Percentiles rank a stretch among this genome's conserved stretches.
phyloP scores from a whole-genome alignment of 2,888 invertebrate species.

The Lacanobia wlatinum region DNA sequence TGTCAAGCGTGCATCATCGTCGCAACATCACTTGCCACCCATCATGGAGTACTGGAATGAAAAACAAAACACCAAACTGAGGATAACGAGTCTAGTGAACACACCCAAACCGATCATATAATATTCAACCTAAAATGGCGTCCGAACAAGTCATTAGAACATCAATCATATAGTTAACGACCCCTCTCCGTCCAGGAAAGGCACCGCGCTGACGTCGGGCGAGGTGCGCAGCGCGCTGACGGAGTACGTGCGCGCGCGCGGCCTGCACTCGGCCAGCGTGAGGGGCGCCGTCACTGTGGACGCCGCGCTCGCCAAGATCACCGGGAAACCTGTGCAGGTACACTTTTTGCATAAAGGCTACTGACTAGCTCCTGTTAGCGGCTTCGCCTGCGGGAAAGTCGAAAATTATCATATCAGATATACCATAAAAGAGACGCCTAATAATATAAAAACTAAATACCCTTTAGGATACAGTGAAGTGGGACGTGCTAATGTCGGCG shows the following conservation, averaged over 20 bases:
- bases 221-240: constrained; percentile 93
- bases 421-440: too few species aligned
- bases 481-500: constrained; percentile 93
- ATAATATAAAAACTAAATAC: neutral
- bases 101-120: too few species aligned
- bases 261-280: constrained; percentile 77
- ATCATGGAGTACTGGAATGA: too few species aligned
- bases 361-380: too few species aligned
- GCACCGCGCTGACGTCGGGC: constrained; percentile 91
- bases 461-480: constrained; percentile 89
- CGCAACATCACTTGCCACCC: too few species aligned
- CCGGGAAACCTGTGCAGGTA: constrained; percentile 78
- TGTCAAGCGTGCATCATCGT: too few species aligned
- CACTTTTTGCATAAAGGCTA: neutral
- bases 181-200: constrained; percentile 81
- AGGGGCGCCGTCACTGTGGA: constrained; percentile 74
- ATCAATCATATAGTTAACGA: neutral
- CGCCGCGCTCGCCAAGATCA: constrained; percentile 71
- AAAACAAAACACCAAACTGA: too few species aligned
- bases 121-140: too few species aligned
- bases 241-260: constrained; percentile 93
- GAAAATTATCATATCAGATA: too few species aligned
- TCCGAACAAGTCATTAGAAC: too few species aligned
- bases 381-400: too few species aligned
- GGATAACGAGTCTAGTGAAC: too few species aligned